Percentiles rank a stretch among this genome's conserved stretches.
Evolutionary conservation across 1,140 invertebrate genomes (phyloP).

Genomic region (Atta texana): DNA sequence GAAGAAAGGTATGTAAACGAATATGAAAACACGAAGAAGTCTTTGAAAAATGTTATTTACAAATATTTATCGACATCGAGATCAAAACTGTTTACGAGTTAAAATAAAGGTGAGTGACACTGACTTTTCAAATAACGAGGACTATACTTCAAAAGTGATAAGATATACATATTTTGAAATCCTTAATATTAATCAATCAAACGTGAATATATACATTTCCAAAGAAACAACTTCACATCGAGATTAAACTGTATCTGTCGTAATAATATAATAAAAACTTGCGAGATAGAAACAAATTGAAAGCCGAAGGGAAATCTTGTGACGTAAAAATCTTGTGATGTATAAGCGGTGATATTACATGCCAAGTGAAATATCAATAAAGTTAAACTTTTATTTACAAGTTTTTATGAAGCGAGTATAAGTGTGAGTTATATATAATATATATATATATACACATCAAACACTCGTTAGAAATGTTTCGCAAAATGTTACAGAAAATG

Average conservation of each 20-base stretch:
- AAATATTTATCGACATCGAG: conserved; percentile 53
- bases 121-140: neutral
- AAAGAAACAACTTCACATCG: conserved; percentile 45
- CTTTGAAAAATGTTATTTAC: conserved; percentile 38
- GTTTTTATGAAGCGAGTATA: conserved; percentile 21
- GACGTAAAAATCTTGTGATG: conserved; percentile 29
- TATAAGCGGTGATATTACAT: conserved; percentile 54
- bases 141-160: conserved; percentile 20
- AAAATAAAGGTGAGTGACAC: conserved; percentile 1
- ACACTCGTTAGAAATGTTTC: neutral
- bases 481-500: neutral
- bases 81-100: conserved; percentile 8
- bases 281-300: conserved; percentile 45
- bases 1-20: conserved; percentile 4
- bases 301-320: conserved; percentile 43
- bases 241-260: conserved; percentile 39
- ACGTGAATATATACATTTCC: conserved; percentile 28
- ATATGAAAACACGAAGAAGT: neutral
- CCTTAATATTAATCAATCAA: conserved; percentile 19
- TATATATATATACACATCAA: conserved; percentile 2
- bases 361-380: conserved; percentile 51
- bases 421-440: neutral
- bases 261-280: conserved; percentile 31
- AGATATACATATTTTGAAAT: conserved; percentile 3
- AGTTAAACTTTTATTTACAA: conserved; percentile 54